These are phyloP conservation scores for Idaea dimidiata DNA, from an alignment of 2,888 invertebrate species.

Conservation along the genomic window DNA sequence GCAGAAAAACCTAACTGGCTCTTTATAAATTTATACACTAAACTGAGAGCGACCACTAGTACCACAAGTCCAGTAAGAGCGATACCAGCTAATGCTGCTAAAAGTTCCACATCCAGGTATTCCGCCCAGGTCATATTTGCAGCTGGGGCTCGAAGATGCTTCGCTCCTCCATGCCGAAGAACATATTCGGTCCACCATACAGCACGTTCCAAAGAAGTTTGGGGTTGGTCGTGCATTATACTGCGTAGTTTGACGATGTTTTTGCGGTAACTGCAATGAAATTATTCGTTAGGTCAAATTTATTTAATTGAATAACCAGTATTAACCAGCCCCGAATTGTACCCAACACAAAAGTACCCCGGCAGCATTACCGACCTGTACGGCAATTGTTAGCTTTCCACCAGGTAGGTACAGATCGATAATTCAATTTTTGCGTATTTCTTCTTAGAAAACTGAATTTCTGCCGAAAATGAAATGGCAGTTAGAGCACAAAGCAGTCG, in stretches of 20 bases:
- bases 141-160: conserved; percentile 56
- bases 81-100: conserved; percentile 4
- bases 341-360: no score
- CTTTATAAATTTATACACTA: background rate
- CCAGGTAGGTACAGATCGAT: no score
- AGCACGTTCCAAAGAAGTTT: conserved; percentile 54
- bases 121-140: conserved; percentile 41
- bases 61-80: background rate
- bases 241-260: conserved; percentile 35
- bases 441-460: no score
- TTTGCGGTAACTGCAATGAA: conserved; percentile 23
- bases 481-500: no score
- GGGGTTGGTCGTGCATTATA: conserved; percentile 54
- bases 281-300: background rate
- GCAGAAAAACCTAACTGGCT: background rate
- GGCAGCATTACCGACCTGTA: no score
- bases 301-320: no score
- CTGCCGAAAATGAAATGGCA: no score
- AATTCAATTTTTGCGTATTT: no score
- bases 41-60: background rate
- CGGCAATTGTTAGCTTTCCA: no score
- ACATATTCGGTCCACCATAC: conserved; percentile 73
- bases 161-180: conserved; percentile 58
- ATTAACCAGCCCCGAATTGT: no score
- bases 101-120: conserved; percentile 41